phyloP scores from a whole-genome alignment of 2,888 invertebrate genomes.

The Myathropa florea region DNA sequence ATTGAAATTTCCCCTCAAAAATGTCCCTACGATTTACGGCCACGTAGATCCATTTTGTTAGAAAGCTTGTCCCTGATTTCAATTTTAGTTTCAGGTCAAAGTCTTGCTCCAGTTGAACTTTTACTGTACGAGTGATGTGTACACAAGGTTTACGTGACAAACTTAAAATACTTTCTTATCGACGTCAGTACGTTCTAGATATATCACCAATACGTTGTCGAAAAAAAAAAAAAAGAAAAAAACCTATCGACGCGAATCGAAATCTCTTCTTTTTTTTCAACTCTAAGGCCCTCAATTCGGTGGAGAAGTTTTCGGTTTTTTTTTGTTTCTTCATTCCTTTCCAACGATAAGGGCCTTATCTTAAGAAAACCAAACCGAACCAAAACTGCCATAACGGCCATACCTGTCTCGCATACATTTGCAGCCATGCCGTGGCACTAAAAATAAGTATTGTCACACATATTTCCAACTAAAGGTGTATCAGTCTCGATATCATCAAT shows the following conservation, averaged over 20 bases:
- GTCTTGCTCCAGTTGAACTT: background rate
- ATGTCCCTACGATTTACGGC: too few species aligned
- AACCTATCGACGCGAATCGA: background rate
- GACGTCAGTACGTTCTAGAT: background rate
- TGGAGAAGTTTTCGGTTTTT: too few species aligned
- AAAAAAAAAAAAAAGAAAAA: too few species aligned
- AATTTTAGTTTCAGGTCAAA: background rate
- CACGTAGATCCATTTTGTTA: too few species aligned
- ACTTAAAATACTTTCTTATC: background rate
- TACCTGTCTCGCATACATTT: background rate
- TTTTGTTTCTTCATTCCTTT: too few species aligned
- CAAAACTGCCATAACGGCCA: background rate
- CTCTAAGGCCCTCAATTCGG: background rate
- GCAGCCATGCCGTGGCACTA: background rate
- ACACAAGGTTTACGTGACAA: background rate
- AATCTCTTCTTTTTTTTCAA: background rate
- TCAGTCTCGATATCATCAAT: background rate
- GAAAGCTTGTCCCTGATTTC: too few species aligned
- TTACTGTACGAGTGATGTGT: background rate
- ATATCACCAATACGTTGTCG: background rate
- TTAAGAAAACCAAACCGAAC: background rate
- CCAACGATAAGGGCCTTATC: too few species aligned
- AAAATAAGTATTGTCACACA: background rate
- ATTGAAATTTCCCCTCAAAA: too few species aligned
- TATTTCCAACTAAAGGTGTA: background rate